Evolutionary conservation across 2,797 vertebrate species (phyloP).

Genomic region (Babyrousa celebensis): DNA sequence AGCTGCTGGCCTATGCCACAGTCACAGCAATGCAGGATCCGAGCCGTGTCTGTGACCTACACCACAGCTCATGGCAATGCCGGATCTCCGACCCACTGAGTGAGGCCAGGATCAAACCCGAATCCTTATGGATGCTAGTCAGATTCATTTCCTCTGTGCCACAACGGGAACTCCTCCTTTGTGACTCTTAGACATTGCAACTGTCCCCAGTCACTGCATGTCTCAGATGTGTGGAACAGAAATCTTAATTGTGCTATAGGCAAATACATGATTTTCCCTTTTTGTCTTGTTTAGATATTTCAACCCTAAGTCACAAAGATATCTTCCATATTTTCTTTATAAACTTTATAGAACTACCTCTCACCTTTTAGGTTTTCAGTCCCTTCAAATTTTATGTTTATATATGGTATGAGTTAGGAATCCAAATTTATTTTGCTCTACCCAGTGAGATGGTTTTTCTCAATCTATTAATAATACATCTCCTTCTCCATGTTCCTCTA

Average conservation of each 20-base stretch:
- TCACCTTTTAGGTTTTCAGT: neutral
- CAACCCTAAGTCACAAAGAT: neutral
- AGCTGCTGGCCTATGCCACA: too few relatives aligned
- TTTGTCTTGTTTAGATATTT: neutral
- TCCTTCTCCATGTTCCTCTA: neutral
- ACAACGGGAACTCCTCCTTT: neutral
- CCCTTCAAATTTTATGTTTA: slow-evolving; percentile 31
- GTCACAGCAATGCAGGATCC: too few relatives aligned
- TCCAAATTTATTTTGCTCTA: slow-evolving; percentile 3
- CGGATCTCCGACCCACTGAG: too few relatives aligned
- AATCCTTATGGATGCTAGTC: too few relatives aligned
- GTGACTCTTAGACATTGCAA: neutral
- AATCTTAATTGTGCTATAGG: neutral
- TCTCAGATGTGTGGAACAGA: neutral
- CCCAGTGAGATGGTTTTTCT: neutral
- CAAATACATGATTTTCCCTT: neutral
- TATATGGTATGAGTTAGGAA: neutral
- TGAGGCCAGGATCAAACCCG: too few relatives aligned
- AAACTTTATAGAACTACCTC: neutral
- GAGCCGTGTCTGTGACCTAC: too few relatives aligned
- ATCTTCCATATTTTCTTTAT: neutral
- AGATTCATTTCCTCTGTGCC: too few relatives aligned
- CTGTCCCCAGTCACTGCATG: neutral
- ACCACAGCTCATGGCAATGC: too few relatives aligned
- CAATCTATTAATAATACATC: neutral